Base-by-base conservation (phyloP, 2,888 invertebrate genomes). In the Sphaerophoria taeniata region DNA sequence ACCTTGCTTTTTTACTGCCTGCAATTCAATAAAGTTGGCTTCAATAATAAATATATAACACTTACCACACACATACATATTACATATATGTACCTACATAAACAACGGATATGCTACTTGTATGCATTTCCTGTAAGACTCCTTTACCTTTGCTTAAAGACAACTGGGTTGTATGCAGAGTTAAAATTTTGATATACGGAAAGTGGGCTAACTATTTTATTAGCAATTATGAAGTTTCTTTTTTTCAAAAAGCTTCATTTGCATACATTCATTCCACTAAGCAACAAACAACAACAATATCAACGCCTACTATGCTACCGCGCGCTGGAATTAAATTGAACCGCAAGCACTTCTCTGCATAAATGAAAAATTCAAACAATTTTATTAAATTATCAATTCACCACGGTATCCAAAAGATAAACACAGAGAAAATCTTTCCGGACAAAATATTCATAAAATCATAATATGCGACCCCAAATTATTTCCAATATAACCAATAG, bases 281-380 rank as follows among this genome's bases (percentile, higher is more conserved):
- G 36, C 5, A 47, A 33, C 1, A n/a, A 55, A n/a, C 14, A 34
- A 47, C 73, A 49, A n/a, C n/a, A 79, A 71, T 14, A 16, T 6
- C 14, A 71, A 65, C 79, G 61, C 80, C 80, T 70, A 77, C 80
- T 56, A 51, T 51, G 75, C 81, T 85, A 85, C 85, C 58, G 70
- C 76, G 80, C 58, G 70, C 76, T 34, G 65, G 65, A 77, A 61
- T 63, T 63, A 55, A 77, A 77, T 24, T 24, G 24, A 24, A 24
- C 24, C 24, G 24, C 24, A 24, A 24, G 24, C 24, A 67, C 36
- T 36, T 69, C 7, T 43, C 6, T 9, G 12, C 12, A 43, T 43
- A 43, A 45, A 45, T 76, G 39, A 58, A 24, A 65, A 47, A 67
- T 58, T 63, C 31, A 58, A 78, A 71, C 70, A 75, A 56, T 47